Conservation (phyloP, 2,888 invertebrate species). For the Chrysolina haemoptera region DNA sequence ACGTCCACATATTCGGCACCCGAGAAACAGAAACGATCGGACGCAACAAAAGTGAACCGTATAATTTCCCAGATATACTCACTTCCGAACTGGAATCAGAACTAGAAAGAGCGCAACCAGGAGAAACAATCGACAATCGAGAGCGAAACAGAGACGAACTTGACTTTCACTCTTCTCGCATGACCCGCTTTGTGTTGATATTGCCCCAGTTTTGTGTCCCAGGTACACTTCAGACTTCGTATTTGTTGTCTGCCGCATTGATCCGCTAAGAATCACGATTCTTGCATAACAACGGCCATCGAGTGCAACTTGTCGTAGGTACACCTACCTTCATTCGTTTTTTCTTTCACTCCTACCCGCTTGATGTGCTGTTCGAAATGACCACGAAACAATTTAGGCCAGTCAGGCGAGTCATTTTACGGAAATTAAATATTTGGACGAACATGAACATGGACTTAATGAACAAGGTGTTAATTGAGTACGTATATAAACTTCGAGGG, state of each 20-base stretch:
- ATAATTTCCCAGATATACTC: not conserved
- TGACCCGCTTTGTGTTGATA: conserved; percentile 39
- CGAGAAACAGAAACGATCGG: not conserved
- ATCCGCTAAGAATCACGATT: conserved; percentile 17
- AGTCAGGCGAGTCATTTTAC: not conserved
- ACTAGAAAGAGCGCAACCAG: not conserved
- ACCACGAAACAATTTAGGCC: not conserved
- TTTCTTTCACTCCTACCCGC: not conserved
- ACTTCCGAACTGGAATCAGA: not conserved
- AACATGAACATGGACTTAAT: too few relatives aligned
- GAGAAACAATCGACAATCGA: conserved; percentile 4
- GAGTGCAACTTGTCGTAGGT: conserved; percentile 6
- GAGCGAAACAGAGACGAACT: conserved; percentile 50
- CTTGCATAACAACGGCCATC: conserved; percentile 8
- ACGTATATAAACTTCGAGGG: too few relatives aligned
- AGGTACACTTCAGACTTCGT: conserved; percentile 10
- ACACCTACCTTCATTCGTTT: conserved; percentile 6
- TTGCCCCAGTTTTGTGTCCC: conserved; percentile 24
- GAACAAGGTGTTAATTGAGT: too few relatives aligned
- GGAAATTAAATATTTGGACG: too few relatives aligned
- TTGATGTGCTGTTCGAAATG: not conserved
- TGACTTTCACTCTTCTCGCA: conserved; percentile 58
- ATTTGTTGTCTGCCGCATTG: conserved; percentile 14
- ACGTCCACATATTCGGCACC: not conserved
- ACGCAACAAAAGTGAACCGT: not conserved